Base-by-base conservation (phyloP, 2,113 vertebrate species). In the Mirza zaza region DNA sequence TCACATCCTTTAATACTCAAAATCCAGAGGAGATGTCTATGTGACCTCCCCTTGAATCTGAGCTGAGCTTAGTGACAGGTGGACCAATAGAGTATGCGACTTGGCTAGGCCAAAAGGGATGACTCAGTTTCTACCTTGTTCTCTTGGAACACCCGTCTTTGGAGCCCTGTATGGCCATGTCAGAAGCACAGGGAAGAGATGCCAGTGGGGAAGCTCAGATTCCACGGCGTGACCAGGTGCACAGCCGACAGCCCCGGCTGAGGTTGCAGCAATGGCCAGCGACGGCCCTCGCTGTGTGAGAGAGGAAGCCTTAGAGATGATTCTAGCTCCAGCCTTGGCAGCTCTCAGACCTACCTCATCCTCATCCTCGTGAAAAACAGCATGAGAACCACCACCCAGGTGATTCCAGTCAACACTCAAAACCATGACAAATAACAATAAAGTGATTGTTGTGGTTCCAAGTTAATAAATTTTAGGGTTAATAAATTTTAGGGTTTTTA, bases 251-350 rank as follows among this genome's bases (percentile, higher is more conserved):
- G 7, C 9, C 23, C 18, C 36, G 52, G 39, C 8, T 6, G 39
- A 88, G 48, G 34, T 29, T 0, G 1, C 20, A 27, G 8, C 5
- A 2, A 36, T 1, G 10, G 45, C 27, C 14, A 32, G 20, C 27
- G 13, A 5, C 14, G 12, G 0, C 18, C 14, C 5, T 18, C 27
- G 48, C 4, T n/a, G 1, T 0, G 6, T 13, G 36, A 27, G 15
- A 1, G 6, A 70, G n/a, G 75, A 6, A 25, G 15, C 23, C 52
- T n/a, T 3, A 5, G 0, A 15, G 11, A 27, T 1, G 9, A 4
- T 52, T 39, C 9, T 29, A 59, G 23, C 12, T 48, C 12, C 29
- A 70, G 17, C 13, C 76, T 71, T 32, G 7, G 34, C 21, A 17
- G 23, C 76, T 8, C 1, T 7, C 61, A 75, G 52, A 21, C 50